Base-by-base conservation (phyloP, 2,113 vertebrate genomes). In the Larimichthys crocea region DNA sequence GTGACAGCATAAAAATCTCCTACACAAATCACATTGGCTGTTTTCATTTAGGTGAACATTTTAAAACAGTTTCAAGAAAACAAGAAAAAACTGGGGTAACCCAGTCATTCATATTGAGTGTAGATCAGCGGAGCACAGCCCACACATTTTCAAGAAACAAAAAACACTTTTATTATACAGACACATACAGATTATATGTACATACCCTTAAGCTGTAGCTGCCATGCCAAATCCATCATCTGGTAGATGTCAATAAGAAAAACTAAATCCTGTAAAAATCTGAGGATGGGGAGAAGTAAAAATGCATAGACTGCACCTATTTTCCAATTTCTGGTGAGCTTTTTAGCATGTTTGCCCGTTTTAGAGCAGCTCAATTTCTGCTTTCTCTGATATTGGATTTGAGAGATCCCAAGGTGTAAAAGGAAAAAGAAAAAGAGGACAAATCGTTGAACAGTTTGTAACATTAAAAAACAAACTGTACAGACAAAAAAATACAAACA, bases 111-210 rank as follows among this genome's bases (percentile, higher is more conserved):
- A 26, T 11, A 77, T 44, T 53, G 2, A 77, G 26, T 57, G 55
- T 84, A 59, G 20, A 83, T 82, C 65, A 29, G 16, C 42, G 57
- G 31, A 74, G 61, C 48, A 61, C 85, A 44, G 16, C 55, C 59
- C 7, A 85, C 74, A 64, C 35, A 26, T 61, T 69, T 29, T 22
- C 7, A 59, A 52, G 64, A 68, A 65, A 74, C 16, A 53, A n/a
- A 26, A 52, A 62, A 67, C 3, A 65, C 12, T 61, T 61, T 64
- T 57, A 83, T 85, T 76, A 49, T 75, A 78, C 69, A 81, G 56
- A 83, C 52, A 78, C 14, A 60, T 74, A 49, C 52, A 81, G 42
- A 87, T 83, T 79, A 66, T 57, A 67, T 70, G 74, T 57, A 64
- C 74, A 74, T 79, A 31, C 49, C 64, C 56, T 17, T 4, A 29